Evolutionary conservation across 2,888 invertebrate species (phyloP).

Genomic region (Heliconius aoede): DNA sequence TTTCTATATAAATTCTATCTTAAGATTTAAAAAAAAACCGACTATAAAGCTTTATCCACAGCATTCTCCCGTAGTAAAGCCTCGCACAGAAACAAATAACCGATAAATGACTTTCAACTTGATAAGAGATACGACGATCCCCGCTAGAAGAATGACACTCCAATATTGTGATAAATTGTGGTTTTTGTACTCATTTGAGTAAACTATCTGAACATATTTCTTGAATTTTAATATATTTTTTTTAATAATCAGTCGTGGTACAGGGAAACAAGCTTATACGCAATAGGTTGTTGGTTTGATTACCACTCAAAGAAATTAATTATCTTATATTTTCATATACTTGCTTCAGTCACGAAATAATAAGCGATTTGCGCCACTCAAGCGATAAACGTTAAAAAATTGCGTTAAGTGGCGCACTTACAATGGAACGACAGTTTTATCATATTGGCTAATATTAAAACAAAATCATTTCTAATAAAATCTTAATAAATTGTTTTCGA

Average conservation of each 20-base stretch:
- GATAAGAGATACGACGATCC: constrained; percentile 31
- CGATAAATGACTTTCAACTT: constrained; percentile 37
- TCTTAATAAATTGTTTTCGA: too few relatives aligned
- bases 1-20: not conserved
- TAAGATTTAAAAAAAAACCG: not conserved
- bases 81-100: constrained; percentile 28
- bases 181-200: constrained; percentile 5
- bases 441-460: not conserved
- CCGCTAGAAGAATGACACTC: constrained; percentile 22
- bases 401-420: too few relatives aligned
- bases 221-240: not conserved
- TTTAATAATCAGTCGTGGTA: not conserved
- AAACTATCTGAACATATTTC: not conserved
- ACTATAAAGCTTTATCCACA: not conserved
- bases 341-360: not conserved
- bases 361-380: not conserved
- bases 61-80: constrained; percentile 6
- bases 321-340: too few relatives aligned
- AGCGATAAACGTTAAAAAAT: not conserved
- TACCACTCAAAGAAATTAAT: not conserved
- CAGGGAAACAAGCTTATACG: not conserved
- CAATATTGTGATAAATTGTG: constrained; percentile 24
- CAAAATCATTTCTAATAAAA: too few relatives aligned
- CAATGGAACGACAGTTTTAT: not conserved
- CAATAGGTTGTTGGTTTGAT: not conserved